Evolutionary conservation across 2,113 vertebrate genomes (phyloP).

Genomic region (Lethenteron camtschaticum): DNA sequence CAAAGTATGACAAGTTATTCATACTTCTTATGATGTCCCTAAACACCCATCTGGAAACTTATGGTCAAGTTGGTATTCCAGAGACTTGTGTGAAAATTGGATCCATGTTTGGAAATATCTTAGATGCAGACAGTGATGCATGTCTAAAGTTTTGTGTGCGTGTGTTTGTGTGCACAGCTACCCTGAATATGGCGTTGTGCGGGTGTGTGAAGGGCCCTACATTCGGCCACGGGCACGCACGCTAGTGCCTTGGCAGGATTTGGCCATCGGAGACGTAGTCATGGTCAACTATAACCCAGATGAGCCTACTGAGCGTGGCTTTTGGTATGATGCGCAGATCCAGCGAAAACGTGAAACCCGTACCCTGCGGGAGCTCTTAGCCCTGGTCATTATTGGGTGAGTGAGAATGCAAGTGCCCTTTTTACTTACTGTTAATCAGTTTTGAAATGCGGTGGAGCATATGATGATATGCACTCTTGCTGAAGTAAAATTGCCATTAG

Average conservation of each 20-base stretch:
- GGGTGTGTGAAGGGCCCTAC: constrained; percentile 30
- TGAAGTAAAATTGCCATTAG: no score
- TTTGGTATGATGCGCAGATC: constrained; percentile 87
- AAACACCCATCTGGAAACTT: no score
- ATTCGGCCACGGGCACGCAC: constrained; percentile 58
- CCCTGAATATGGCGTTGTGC: constrained; percentile 60
- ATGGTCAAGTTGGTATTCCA: no score
- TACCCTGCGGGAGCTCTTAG: constrained; percentile 38
- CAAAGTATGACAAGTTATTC: no score
- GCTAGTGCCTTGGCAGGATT: constrained; percentile 57
- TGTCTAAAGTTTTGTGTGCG: background rate
- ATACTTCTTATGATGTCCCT: no score
- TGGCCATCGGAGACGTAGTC: constrained; percentile 54
- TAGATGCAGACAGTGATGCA: no score
- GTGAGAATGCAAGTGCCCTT: constrained; percentile 8
- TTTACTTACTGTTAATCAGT: no score
- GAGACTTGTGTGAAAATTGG: no score
- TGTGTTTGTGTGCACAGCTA: constrained; percentile 28
- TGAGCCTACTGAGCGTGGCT: constrained; percentile 63
- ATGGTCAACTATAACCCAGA: constrained; percentile 93
- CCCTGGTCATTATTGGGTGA: constrained; percentile 63
- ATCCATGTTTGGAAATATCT: no score
- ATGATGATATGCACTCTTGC: no score
- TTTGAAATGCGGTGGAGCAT: no score
- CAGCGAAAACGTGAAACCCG: constrained; percentile 54